phyloP scores from a whole-genome alignment of 1,140 invertebrate species.

The Homarus americanus region DNA sequence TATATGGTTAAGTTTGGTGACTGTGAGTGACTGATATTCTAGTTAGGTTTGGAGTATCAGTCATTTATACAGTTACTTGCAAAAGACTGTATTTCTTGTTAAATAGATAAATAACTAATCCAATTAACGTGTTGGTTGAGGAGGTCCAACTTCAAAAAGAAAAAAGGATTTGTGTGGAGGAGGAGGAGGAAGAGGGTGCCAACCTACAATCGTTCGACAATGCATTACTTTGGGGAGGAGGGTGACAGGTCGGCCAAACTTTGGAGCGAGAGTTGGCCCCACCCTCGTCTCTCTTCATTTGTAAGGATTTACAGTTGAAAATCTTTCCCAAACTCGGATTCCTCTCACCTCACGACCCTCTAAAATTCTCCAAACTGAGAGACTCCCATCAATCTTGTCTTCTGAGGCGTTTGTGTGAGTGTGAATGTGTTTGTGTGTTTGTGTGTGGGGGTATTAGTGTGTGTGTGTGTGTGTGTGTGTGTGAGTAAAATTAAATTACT shows the following conservation, averaged over 20 bases:
- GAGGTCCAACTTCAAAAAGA: not conserved
- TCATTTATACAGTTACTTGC: no score
- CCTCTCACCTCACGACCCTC: not conserved
- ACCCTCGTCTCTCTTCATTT: not conserved
- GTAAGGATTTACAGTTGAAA: constrained; percentile 9
- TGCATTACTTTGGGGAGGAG: not conserved
- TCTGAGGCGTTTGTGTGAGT: not conserved
- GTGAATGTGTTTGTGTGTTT: no score
- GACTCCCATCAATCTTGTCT: not conserved
- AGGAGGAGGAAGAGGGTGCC: not conserved
- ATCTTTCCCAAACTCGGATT: constrained; percentile 2
- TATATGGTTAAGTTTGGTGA: no score
- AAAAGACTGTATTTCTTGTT: no score
- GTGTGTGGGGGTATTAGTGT: no score
- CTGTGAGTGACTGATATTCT: no score
- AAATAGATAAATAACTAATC: no score
- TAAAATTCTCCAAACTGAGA: not conserved
- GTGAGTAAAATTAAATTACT: no score
- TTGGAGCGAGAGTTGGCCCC: not conserved
- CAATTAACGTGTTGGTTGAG: no score
- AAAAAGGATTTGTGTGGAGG: not conserved
- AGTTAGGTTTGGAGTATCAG: no score
- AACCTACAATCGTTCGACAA: not conserved
- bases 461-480: no score
- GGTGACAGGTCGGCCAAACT: not conserved